Base-by-base conservation (phyloP, 2,113 vertebrate species). In the Drymodes brunneopygia region DNA sequence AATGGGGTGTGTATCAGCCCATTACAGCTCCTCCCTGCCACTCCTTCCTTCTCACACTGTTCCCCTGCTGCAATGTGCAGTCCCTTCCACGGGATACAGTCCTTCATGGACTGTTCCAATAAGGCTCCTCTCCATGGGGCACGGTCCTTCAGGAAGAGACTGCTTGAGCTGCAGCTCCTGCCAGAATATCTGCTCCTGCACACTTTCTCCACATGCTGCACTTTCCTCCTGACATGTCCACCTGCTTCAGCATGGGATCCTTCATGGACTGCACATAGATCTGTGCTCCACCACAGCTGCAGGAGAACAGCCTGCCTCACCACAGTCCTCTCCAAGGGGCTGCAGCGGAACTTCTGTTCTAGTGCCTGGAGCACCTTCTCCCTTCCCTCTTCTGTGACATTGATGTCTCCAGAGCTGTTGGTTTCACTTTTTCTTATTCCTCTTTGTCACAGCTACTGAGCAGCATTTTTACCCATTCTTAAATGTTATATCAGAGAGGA, bases 201-300 rank as follows among this genome's bases (percentile, higher is more conserved):
- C 19, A 33, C 7, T 15, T 42, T 28, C 11, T 77, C 23, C 21
- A 13, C 9, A 7, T 6, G 18, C 21, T 36, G 20, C 47, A 36
- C 50, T 21, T 50, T 44, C 22, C 22, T 72, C 42, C 27, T 65
- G 15, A 18, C 4, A 28, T 5, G 10, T 23, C 44, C 51, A 23
- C 53, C 31, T 65, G 15, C 29, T 74, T 19, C 31, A 31, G 12
- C 3, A 0, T 13, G 12, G 18, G 27, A 2, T 6, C 42, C 15
- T 48, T 10, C n/a, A 42, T 1, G 2, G 19, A 11, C 29, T 62
- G 16, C 40, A 23, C 6, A 4, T 1, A 25, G 7, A 24, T 31
- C 35, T 48, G 29, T 42, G 48, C 14, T 42, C 25, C 66, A 35
- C 14, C 38, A 38, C n/a, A n/a, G 19, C 75, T 51, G 33, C 40